Conservation (phyloP, 2,113 vertebrate species). For the Turnix velox region DNA sequence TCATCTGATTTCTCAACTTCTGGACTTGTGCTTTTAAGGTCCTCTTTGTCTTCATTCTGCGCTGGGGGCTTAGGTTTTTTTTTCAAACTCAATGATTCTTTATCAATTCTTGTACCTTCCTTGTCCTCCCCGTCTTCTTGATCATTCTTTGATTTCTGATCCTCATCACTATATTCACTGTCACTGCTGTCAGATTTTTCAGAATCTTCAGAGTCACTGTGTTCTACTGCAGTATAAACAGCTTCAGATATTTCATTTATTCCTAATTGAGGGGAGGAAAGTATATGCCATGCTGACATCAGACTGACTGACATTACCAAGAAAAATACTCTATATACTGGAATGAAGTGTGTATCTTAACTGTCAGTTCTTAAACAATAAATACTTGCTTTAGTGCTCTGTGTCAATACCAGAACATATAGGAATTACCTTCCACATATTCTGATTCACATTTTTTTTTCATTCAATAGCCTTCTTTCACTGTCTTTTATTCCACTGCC, state of each 20-base stretch:
- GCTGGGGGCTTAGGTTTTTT: slow-evolving; percentile 75
- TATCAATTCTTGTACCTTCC: slow-evolving; percentile 77
- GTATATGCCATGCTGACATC: slow-evolving; percentile 29
- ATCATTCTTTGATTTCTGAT: slow-evolving; percentile 87
- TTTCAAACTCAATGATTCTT: slow-evolving; percentile 72
- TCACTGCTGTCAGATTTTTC: slow-evolving; percentile 95
- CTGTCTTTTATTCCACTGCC: not conserved
- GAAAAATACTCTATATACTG: not conserved
- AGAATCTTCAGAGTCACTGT: slow-evolving; percentile 94
- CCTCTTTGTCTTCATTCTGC: slow-evolving; percentile 81
- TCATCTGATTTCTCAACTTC: slow-evolving; percentile 74
- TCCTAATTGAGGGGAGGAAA: slow-evolving; percentile 75
- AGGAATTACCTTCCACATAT: not conserved
- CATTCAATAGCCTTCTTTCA: not conserved
- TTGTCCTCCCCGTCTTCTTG: slow-evolving; percentile 79
- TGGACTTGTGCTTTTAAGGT: slow-evolving; percentile 68
- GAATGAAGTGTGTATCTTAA: not conserved
- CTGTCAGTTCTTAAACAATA: not conserved
- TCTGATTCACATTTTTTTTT: not conserved
- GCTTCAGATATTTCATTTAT: slow-evolving; percentile 97
- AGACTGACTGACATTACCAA: not conserved
- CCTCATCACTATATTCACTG: slow-evolving; percentile 91
- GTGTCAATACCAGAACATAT: not conserved
- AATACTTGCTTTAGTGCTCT: not conserved
- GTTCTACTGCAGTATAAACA: slow-evolving; percentile 89